Percentiles rank a stretch among this genome's conserved stretches.
Conservation (phyloP, 2,797 vertebrate species). For the Dallia pectoralis region DNA sequence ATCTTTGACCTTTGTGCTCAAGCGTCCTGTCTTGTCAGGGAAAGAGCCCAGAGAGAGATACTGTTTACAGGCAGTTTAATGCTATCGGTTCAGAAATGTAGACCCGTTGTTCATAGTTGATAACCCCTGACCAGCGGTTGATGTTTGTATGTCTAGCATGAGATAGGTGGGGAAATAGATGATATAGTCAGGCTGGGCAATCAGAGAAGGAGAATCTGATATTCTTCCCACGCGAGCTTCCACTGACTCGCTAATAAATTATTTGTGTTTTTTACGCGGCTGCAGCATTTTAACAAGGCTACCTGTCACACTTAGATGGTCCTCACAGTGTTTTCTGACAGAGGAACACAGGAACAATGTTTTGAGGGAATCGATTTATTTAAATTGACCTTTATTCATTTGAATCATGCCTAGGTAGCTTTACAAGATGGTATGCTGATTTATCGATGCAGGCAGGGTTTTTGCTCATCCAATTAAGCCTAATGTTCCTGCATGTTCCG, state of each 20-base stretch:
- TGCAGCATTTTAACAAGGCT: constrained; percentile 67
- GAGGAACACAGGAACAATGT: neutral
- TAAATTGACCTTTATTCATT: no score
- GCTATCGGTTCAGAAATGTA: neutral
- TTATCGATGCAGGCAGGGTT: constrained; percentile 1
- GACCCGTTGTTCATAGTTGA: constrained; percentile 15
- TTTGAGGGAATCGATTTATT: neutral
- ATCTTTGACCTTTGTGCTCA: neutral
- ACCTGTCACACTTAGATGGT: constrained; percentile 55
- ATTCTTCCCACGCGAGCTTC: constrained; percentile 63
- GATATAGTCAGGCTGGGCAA: constrained; percentile 36
- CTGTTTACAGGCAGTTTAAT: neutral
- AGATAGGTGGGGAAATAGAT: constrained; percentile 31
- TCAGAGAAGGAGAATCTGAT: constrained; percentile 60
- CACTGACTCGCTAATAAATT: constrained; percentile 68
- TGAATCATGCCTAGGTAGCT: neutral
- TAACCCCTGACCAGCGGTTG: constrained; percentile 43
- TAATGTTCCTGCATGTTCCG: neutral
- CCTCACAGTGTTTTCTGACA: constrained; percentile 34
- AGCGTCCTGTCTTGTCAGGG: neutral
- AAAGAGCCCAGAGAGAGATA: neutral
- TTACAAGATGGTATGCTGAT: neutral
- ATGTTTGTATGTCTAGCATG: constrained; percentile 42
- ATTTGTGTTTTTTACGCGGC: constrained; percentile 67
- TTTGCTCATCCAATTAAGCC: neutral